Base-by-base conservation (phyloP, 53 echinoderm and acorn worm genomes). In the Patiria pectinifera region DNA sequence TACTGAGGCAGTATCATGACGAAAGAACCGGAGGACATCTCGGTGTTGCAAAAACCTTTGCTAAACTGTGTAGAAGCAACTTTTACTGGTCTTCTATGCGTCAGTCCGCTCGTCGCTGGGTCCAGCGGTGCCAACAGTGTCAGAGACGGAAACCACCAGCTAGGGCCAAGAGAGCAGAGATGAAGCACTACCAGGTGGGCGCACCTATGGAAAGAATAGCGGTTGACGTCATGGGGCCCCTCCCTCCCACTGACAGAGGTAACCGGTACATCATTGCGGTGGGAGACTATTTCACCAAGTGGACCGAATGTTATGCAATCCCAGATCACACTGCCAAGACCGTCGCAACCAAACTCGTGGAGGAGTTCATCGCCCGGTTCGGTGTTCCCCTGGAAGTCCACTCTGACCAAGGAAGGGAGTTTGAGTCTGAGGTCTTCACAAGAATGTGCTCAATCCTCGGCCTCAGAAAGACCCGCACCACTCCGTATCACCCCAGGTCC, bases 21-120 rank as follows among this genome's bases (percentile, higher is more conserved):
- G 70, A 75, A 4, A 81, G 66, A 62, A 93, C 89, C 35, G 89
- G 82, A 18, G 89, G 93, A n/a, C 88, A 93, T 69, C 46, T 93
- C 14, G 88, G 88, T 7, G 25, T 82, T 46, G 76, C 80, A 14
- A 87, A 88, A 71, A 93, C 82, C 15, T 75, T 84, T 84, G 49
- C 84, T 2, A 84, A 69, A 59, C 19, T 84, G 69, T 84, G 75
- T 26, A 45, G 87, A 21, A 74, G 76, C 58, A 22, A 76, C 21
- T 87, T 87, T 49, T 74, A 87, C 26, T 87, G 87, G 76, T 70
- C 87, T 70, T 62, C 75, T 43, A 87, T 87, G 87, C 48, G 76
- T n/a, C 87, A 87, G 44, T 74, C 61, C 25, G 21, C 76, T 11
- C 49, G 75, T n/a, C 48, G 87, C 70, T 87, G 87, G 87, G 87